Evolutionary conservation across 2,888 invertebrate species (phyloP), one percentile per base, ranked within the genome.

Genomic region (Candidula unifasciata): DNA sequence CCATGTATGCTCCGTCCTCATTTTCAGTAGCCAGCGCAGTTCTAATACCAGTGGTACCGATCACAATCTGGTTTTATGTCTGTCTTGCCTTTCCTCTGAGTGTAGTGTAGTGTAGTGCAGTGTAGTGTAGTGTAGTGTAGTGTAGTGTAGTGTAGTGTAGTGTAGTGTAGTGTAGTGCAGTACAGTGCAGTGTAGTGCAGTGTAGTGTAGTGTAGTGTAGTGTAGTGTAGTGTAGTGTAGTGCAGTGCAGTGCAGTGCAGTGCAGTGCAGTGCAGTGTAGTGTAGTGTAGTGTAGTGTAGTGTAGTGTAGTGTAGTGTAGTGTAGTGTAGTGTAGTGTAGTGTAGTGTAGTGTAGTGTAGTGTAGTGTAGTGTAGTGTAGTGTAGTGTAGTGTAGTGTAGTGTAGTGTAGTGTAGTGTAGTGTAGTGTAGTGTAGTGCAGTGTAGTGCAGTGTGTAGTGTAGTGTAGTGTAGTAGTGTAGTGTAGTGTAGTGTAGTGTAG

Each of bases 261-360:
- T 60, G 60, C 18, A 60, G 60, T 60, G 60, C 18, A 60, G 60
- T 60, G 54, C 18, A 60, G 60, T 60, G 60, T 60, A 60, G 60
- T 18, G 60, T 60, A 60, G 60, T 60, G 16, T 24, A 60, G 60
- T 60, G 60, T 60, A 60, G 60, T 18, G 60, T 60, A 60, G 60
- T 60, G 60, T 60, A 60, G 5, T 60, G 60, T 60, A 60, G 60
- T 60, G 60, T 60, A 60, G 60, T 60, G 60, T 60, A 60, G 5
- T 60, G 60, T 60, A 60, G 60, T 60, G 60, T 60, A 60, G 60
- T 60, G 60, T 60, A 60, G 60, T 60, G 16, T 60, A 60, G 60
- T 60, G 60, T 60, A 60, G 60, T 60, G 60, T 60, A 60, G 60
- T 60, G 60, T 60, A 60, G 60, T 60, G 60, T 60, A 60, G 60